Base-by-base conservation (phyloP, 2,888 invertebrate genomes). In the Heliconius aoede region DNA sequence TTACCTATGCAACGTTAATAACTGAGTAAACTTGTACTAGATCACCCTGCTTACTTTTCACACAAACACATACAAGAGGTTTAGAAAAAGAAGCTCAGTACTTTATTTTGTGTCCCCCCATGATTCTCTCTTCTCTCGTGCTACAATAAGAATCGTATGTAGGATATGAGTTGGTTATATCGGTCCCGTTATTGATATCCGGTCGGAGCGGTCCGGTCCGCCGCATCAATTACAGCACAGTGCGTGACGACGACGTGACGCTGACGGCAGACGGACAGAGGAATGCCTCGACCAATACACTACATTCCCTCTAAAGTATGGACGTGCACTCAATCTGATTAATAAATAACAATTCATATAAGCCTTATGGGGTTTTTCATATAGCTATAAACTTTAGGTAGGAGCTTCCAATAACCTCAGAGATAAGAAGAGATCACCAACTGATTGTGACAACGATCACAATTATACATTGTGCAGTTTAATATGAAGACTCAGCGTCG, bases 141-240 rank as follows among this genome's bases (percentile, higher is more conserved):
- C 21, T n/a, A 32, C 1, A n/a, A 65, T n/a, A 68, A 51, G 21
- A 64, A 64, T 71, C 55, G 72, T 61, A 78, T 76, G 71, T 76
- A 78, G 68, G 74, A 72, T 74, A 74, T 74, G 64, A 74, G 72
- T 24, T 51, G 28, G 60, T 76, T 79, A 79, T 74, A 80, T 78
- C 74, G 68, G 73, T 76, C 18, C 28, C 58, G 26, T 72, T 76
- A 73, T 55, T 75, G 75, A 78, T 76, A 72, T 68, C 69, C 62
- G 71, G 72, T 72, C 32, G 46, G 72, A 51, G 73, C 72, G 75
- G 71, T 74, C 78, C 46, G 46, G 80, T 78, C 81, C 80, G 81
- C 78, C 83, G 79, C 84, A 86, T 86, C 85, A 83, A 85, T 86
- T 83, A 85, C 82, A 77, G 79, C 78, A 81, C 82, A 73, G 81